Percentiles rank a stretch among this genome's conserved stretches.
phyloP scores from a whole-genome alignment of 2,113 vertebrate genomes.

The Serinus canaria region DNA sequence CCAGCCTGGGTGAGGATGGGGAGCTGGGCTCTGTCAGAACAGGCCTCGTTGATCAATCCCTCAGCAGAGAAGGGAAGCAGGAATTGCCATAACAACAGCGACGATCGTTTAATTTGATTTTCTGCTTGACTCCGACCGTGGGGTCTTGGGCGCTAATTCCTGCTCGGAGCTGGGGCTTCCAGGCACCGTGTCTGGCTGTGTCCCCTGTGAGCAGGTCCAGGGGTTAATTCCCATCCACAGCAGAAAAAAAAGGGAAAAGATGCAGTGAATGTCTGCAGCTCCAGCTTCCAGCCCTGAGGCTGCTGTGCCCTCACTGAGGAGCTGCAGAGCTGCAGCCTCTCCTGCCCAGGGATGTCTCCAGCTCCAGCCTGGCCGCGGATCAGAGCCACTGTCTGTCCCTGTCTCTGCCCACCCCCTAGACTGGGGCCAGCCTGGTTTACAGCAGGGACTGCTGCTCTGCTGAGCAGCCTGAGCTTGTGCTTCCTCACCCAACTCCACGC shows the following conservation, averaged over 20 bases:
- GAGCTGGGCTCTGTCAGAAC: background rate
- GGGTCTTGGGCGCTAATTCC: background rate
- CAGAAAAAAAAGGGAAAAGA: background rate
- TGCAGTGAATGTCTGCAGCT: background rate
- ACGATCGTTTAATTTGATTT: slow-evolving; percentile 48
- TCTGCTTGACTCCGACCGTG: slow-evolving; percentile 16
- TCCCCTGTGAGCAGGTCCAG: background rate
- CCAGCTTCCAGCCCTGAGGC: background rate
- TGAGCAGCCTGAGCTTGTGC: background rate
- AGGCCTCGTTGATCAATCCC: background rate
- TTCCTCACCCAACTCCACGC: rapidly evolving
- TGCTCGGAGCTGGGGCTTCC: background rate
- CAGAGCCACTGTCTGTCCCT: background rate
- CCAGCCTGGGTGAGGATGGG: background rate
- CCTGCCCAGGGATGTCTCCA: background rate
- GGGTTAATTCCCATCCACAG: background rate
- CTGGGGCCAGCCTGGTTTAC: background rate
- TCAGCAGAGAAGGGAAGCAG: background rate
- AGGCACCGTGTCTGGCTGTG: rapidly evolving
- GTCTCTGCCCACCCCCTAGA: background rate
- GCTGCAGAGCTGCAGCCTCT: background rate
- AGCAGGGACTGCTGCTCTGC: background rate
- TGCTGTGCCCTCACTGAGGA: background rate
- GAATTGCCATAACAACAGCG: slow-evolving; percentile 59
- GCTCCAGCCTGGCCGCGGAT: rapidly evolving